These are phyloP conservation scores for Galaxea fascicularis DNA, from an alignment of 92 coral and sea anemone species.

Conservation along the genomic window DNA sequence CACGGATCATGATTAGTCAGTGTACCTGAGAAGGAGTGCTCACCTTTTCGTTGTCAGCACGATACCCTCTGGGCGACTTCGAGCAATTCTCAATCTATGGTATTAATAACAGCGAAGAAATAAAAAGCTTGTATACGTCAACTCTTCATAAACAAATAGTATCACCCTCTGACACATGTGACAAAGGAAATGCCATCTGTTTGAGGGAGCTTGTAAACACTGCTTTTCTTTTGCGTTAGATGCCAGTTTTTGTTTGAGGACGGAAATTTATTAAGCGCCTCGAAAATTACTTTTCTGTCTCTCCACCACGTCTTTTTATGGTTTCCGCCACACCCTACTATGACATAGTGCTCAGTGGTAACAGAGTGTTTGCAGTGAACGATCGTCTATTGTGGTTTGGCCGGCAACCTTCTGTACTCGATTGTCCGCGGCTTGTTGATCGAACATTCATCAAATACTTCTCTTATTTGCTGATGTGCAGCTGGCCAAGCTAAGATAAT, in stretches of 20 bases:
- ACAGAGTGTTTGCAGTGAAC: slow-evolving; percentile 24
- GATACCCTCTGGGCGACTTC: background rate
- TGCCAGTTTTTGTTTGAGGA: slow-evolving; percentile 34
- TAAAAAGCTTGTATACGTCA: background rate
- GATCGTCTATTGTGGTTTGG: background rate
- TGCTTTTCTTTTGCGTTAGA: slow-evolving; percentile 10
- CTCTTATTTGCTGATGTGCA: slow-evolving; percentile 21
- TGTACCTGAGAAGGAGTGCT: background rate
- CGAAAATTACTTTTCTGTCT: slow-evolving; percentile 16
- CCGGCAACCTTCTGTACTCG: background rate
- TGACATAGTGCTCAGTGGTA: background rate
- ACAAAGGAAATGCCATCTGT: slow-evolving; percentile 32
- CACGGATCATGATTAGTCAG: too few relatives aligned
- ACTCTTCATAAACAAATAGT: background rate
- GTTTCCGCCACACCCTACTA: slow-evolving; percentile 18
- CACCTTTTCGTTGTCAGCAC: background rate
- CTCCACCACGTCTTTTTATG: slow-evolving; percentile 1
- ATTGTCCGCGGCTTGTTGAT: slow-evolving; percentile 7
- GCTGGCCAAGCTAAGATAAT: slow-evolving; percentile 4
- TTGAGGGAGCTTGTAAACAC: slow-evolving; percentile 22
- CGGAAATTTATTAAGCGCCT: slow-evolving; percentile 40
- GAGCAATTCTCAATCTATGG: background rate
- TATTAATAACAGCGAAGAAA: slow-evolving; percentile 1
- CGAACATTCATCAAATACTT: slow-evolving; percentile 35
- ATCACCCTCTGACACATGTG: slow-evolving; percentile 1